A percentile compares a stretch with the other conserved stretches of the same genome.
Conservation (phyloP, 1,140 invertebrate species). For the Ephestia elutella region DNA sequence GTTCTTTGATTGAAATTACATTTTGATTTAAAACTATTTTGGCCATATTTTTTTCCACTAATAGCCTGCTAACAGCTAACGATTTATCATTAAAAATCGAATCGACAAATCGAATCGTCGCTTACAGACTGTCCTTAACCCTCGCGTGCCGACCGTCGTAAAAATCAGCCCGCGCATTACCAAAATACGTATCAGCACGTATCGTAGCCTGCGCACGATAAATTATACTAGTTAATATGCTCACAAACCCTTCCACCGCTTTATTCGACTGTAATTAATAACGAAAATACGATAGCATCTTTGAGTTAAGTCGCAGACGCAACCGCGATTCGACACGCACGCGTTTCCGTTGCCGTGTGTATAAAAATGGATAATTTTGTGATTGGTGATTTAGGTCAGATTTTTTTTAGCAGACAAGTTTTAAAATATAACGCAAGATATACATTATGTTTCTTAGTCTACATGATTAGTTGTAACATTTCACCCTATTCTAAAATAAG, state of each 20-base stretch:
- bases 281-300: conserved; percentile 36
- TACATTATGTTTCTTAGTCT: too few relatives aligned
- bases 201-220: conserved; percentile 27
- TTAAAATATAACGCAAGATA: too few relatives aligned
- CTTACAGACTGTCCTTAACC: background rate
- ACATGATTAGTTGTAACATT: too few relatives aligned
- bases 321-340: conserved; percentile 20
- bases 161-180: conserved; percentile 32
- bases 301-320: conserved; percentile 19
- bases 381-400: background rate
- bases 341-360: conserved; percentile 18
- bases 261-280: conserved; percentile 45
- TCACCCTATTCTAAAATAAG: too few relatives aligned
- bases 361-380: conserved; percentile 9
- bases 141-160: conserved; percentile 37
- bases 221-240: conserved; percentile 39
- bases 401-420: background rate
- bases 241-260: conserved; percentile 34
- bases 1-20: too few relatives aligned
- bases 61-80: too few relatives aligned
- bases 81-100: background rate
- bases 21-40: too few relatives aligned
- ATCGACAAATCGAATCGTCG: background rate
- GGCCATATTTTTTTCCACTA: too few relatives aligned
- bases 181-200: conserved; percentile 38